These are phyloP conservation scores for Numenius arquata DNA, from an alignment of 2,113 vertebrate genomes.

Conservation along the genomic window DNA sequence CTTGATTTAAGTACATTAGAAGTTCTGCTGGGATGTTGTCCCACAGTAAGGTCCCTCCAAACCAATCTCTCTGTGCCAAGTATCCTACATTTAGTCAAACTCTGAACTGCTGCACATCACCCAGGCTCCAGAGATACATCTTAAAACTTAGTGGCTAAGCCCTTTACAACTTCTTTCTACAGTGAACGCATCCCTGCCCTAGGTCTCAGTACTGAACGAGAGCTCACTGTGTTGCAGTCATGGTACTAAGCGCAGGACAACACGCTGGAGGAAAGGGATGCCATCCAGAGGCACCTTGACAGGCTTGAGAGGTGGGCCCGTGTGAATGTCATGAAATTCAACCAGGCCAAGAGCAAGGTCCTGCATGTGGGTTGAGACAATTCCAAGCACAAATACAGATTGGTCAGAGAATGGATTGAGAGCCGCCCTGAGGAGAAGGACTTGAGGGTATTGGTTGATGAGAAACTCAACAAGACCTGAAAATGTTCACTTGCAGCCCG, in stretches of 20 bases:
- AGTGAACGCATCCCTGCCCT: not conserved
- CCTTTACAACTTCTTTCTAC: not conserved
- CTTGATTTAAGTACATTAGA: not conserved
- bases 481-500: not conserved
- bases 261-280: not conserved
- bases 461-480: not conserved
- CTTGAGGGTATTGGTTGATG: not conserved
- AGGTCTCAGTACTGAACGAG: not conserved
- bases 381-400: not conserved
- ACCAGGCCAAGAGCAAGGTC: not conserved
- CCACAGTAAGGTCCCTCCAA: not conserved
- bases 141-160: not conserved
- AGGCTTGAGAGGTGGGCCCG: not conserved
- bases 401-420: not conserved
- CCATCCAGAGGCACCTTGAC: not conserved
- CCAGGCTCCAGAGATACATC: not conserved
- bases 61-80: not conserved
- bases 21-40: not conserved
- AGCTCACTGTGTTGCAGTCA: accelerated
- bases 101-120: not conserved
- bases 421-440: not conserved
- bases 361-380: not conserved
- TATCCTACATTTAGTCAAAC: not conserved
- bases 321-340: not conserved
- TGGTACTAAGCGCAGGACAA: not conserved